phyloP scores from a whole-genome alignment of 2,888 invertebrate species.

The Megalurothrips usitatus region DNA sequence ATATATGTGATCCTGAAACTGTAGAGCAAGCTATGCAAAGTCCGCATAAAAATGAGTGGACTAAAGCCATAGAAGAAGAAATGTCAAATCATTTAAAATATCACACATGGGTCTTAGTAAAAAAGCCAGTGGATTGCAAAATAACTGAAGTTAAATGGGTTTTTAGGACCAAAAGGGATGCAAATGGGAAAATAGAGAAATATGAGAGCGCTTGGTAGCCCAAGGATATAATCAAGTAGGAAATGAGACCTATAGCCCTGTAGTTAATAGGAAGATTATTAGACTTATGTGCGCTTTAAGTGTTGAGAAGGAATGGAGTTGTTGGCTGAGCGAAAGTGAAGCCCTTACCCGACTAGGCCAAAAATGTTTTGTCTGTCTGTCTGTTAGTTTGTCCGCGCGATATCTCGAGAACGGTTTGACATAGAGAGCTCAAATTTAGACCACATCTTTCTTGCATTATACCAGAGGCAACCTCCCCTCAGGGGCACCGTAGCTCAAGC shows the following conservation, averaged over 20 bases:
- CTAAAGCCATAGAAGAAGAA: slow-evolving; percentile 39
- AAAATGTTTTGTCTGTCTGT: too few relatives aligned
- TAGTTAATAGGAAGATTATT: slow-evolving; percentile 40
- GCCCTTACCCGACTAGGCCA: too few relatives aligned
- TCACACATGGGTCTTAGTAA: not conserved
- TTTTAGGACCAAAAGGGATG: slow-evolving; percentile 39
- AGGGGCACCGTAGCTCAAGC: too few relatives aligned
- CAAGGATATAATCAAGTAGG: slow-evolving; percentile 40
- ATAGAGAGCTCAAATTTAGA: too few relatives aligned
- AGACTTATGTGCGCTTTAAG: slow-evolving; percentile 34
- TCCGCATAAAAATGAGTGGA: slow-evolving; percentile 33
- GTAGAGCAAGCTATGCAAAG: not conserved
- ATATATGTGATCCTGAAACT: not conserved
- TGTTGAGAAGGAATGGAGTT: not conserved
- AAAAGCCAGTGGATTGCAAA: slow-evolving; percentile 35
- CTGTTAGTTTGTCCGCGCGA: too few relatives aligned
- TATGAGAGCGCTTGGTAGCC: slow-evolving; percentile 41
- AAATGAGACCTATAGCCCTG: slow-evolving; percentile 42
- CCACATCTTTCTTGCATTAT: too few relatives aligned
- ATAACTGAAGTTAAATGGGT: slow-evolving; percentile 41
- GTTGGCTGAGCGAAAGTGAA: too few relatives aligned
- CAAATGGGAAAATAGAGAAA: slow-evolving; percentile 40
- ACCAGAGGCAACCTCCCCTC: too few relatives aligned
- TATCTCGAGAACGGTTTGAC: too few relatives aligned
- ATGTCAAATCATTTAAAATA: slow-evolving; percentile 36